Base-by-base conservation (phyloP, 1,140 invertebrate genomes). In the Drosophila biarmipes region DNA sequence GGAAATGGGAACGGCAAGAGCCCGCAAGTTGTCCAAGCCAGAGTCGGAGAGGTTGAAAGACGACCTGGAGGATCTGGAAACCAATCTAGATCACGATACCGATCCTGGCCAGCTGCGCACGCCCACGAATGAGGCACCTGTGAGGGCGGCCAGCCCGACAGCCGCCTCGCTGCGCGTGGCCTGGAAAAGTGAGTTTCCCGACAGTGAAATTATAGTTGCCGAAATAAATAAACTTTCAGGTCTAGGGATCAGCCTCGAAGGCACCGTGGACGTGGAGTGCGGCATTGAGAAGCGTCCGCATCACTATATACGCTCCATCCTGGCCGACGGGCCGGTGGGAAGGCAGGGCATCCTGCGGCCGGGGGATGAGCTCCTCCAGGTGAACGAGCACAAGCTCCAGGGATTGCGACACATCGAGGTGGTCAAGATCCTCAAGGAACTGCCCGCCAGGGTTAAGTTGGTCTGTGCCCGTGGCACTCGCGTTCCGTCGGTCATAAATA, bases 221-320 rank as follows among this genome's bases (percentile, higher is more conserved):
- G 96, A 97, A 93, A 93, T 98, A 64, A 94, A 94, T 77, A 98
- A 98, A 93, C 94, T 97, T 73, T 95, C 96, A 79, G 97, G 97
- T 52, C 93, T 98, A 57, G 97, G 98, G 5, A 98, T 98, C 69
- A 97, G 96, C 92, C 93, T 98, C 62, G 97, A 98, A 93, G 98
- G 97, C 35, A 98, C 97, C 8, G 97, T 97, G 17, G 97, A 97
- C 91, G 96, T 97, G 14, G 96, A 97, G 92, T 95, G 96, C 69
- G 97, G 96, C 34, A 93, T 95, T 57, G 96, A 97, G 94, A 94
- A 97, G 75, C 93, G 96, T 90, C 95, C 97, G 80, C 95, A 98
- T 94, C 95, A 97, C 91, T 97, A 96, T 87, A 97, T 97, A 75
- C 93, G 96, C 71, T 97, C 96, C 11, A 96, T 98, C 56, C 93